Evolutionary conservation across 2,888 invertebrate species (phyloP), one percentile per base, ranked within the genome.

Genomic region (Philereme vetulata): DNA sequence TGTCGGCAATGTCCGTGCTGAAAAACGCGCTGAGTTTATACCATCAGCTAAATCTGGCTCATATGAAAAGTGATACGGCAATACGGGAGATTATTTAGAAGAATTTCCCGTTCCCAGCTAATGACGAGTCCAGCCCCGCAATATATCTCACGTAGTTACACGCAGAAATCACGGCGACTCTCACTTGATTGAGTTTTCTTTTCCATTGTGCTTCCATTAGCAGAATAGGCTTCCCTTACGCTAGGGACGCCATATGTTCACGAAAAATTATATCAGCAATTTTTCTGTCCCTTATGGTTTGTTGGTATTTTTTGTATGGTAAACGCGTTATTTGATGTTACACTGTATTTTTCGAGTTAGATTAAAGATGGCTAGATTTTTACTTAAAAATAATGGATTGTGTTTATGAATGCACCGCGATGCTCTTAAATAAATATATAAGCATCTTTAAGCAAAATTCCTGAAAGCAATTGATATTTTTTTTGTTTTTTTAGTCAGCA

Each of bases 161-260:
- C 86, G 83, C 87, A 89, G 87, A 88, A 90, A 91, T 91, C 89
- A 86, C 87, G 78, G 84, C 77, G 83, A 85, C 86, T 86, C 83
- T 86, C 84, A 84, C 85, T 86, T 89, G 89, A 90, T 90, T 89
- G 88, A 89, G 88, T 88, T 89, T 89, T 88, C 89, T 86, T 88
- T 88, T 83, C 87, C 88, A 89, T 88, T 88, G 88, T 86, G 82
- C 82, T 80, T 83, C 88, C 89, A 90, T 90, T 90, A 90, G 83
- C 85, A 85, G 82, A 90, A 90, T 88, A 82, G 89, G 86, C 84
- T 84, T 82, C 65, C 82, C 77, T 77, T 77, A 71, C 63, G 75
- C 55, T 49, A 49, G 80, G 82, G 80, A 79, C 82, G 88, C 80
- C 85, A 85, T 88, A 82, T 88, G 87, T 84, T 85, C 78, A 70